phyloP scores from a whole-genome alignment of 2,113 vertebrate species.

The Aldabrachelys gigantea region DNA sequence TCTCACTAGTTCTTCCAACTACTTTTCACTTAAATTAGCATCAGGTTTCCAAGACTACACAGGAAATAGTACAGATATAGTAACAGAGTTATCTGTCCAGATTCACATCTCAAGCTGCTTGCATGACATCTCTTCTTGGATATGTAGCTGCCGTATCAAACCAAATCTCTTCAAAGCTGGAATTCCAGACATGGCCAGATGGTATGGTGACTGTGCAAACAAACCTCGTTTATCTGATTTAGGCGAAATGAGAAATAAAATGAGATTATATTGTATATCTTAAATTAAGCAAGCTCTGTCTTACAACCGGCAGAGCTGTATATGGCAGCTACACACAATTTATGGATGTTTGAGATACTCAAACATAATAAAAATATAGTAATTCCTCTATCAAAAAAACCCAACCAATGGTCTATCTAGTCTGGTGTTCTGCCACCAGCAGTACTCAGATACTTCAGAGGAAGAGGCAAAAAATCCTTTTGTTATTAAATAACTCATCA shows the following conservation, averaged over 20 bases:
- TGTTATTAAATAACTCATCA: neutral
- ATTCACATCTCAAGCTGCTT: neutral
- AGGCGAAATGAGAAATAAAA: neutral
- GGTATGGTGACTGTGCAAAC: neutral
- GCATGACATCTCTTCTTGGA: neutral
- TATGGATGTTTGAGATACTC: neutral
- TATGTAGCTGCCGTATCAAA: neutral
- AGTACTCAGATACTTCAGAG: neutral
- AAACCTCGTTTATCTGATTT: neutral
- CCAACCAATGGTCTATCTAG: neutral
- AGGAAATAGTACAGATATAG: neutral
- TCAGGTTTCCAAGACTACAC: neutral
- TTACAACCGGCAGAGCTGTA: neutral
- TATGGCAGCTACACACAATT: neutral
- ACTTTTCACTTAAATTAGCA: neutral
- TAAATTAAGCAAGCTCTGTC: neutral
- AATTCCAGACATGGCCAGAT: neutral
- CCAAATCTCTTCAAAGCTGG: neutral
- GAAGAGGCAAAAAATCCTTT: neutral
- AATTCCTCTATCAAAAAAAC: neutral
- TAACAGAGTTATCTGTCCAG: neutral
- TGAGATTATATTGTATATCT: neutral
- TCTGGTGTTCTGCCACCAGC: neutral
- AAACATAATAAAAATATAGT: neutral
- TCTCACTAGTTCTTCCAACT: neutral